Evolutionary conservation across 1,140 invertebrate species (phyloP), one percentile per base, ranked within the genome.

Genomic region (Bombyx mandarina): DNA sequence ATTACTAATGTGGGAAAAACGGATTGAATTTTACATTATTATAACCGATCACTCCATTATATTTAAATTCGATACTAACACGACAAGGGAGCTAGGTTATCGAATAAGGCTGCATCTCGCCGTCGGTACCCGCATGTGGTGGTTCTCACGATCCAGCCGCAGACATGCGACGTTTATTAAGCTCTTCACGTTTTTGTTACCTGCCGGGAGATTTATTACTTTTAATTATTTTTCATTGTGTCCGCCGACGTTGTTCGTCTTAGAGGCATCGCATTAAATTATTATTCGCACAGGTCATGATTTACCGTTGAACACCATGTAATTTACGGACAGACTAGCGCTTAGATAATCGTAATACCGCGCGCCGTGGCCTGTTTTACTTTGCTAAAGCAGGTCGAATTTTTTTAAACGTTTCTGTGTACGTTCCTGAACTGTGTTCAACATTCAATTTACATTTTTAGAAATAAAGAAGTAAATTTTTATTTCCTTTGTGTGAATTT

Each of bases 191-290:
- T 82, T 82, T 84, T 84, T 82, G 82, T 83, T 79, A 77, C 79
- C 82, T 77, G 79, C 79, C 66, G 79, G 54, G 80, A 85, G 82
- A 85, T 85, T 85, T 85, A 85, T 85, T 80, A 82, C 78, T 85
- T 85, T 82, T 85, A 85, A 85, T 85, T 85, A 85, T 82, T 77
- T 77, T 72, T 80, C 79, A 82, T 82, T 80, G 82, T 80, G 82
- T 82, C 66, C 68, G 78, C 69, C 52, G 61, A 55, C 71, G 60
- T 71, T 73, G 72, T 75, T 76, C 71, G 62, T 77, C 73, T 71
- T 65, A 63, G 58, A 60, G 56, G 51, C 65, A 68, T 73, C 60
- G 66, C 65, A 69, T 75, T 75, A 81, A 79, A 82, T 82, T 77
- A 79, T 71, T 70, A 75, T 78, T 68, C 74, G 75, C 67, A 72